phyloP scores from a whole-genome alignment of 2,797 vertebrate genomes.

The Coranthus polyacanthus region DNA sequence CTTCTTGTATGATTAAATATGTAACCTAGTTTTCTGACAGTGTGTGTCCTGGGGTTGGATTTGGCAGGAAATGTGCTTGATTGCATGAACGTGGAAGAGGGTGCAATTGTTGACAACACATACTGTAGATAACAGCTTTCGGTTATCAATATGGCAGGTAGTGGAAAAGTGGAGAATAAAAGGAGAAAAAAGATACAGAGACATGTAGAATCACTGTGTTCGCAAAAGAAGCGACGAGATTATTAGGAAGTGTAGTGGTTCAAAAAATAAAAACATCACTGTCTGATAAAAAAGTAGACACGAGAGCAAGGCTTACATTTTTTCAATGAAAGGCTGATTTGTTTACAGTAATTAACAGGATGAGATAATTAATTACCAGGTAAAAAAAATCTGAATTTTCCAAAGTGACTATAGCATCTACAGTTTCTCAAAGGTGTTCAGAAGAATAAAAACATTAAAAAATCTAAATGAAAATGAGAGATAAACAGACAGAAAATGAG shows the following conservation, averaged over 20 bases:
- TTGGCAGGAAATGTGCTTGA: conserved; percentile 43
- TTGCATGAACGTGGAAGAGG: conserved; percentile 22
- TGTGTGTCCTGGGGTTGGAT: conserved; percentile 1
- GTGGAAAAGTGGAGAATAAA: conserved; percentile 7
- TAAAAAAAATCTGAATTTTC: conserved; percentile 3
- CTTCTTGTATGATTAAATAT: neutral
- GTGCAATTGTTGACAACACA: conserved; percentile 11
- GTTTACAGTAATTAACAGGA: conserved; percentile 16
- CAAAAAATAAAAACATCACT: neutral
- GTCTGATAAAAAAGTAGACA: neutral
- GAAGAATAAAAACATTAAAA: neutral
- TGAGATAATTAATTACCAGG: conserved; percentile 18
- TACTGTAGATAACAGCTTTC: conserved; percentile 17
- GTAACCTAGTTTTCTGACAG: neutral
- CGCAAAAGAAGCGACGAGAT: no score
- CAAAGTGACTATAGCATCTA: conserved; percentile 11
- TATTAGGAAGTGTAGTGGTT: neutral
- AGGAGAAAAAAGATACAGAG: neutral
- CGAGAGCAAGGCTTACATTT: neutral
- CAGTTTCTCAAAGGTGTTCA: conserved; percentile 10
- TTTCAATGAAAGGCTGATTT: conserved; percentile 4
- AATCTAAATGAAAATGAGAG: no score
- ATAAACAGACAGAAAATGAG: conserved; percentile 8
- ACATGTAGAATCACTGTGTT: neutral
- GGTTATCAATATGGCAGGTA: neutral